phyloP scores from a whole-genome alignment of 23 tunicate species.

The Styela clava region DNA sequence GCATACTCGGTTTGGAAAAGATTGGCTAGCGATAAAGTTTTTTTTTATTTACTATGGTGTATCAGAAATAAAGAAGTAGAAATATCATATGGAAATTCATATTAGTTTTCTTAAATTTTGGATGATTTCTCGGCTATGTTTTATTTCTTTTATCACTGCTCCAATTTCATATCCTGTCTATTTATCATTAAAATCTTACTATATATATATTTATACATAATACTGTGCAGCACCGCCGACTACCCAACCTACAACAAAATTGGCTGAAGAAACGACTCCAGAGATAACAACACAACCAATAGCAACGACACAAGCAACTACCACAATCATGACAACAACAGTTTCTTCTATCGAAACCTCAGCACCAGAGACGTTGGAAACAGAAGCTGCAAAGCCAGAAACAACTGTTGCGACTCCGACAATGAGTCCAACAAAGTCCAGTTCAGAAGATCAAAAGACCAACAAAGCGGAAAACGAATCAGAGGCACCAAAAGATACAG shows the following conservation, averaged over 20 bases:
- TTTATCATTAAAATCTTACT: no score
- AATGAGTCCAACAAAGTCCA: background rate
- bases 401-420: constrained; percentile 15
- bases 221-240: background rate
- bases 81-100: no score
- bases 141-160: no score
- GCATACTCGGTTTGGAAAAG: no score
- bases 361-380: background rate
- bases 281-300: constrained; percentile 10
- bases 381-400: background rate
- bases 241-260: constrained; percentile 4
- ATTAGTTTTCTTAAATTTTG: no score
- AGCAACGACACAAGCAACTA: background rate
- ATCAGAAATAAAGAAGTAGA: no score
- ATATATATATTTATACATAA: no score
- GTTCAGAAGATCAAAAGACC: background rate
- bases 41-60: no score
- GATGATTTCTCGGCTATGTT: no score
- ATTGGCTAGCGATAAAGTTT: no score
- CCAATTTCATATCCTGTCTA: no score
- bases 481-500: background rate
- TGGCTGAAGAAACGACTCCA: constrained; percentile 9
- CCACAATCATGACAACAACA: constrained; percentile 4
- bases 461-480: background rate
- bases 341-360: background rate